Base-by-base conservation (phyloP, 2,113 vertebrate genomes). In the Mormyrus iriodes region DNA sequence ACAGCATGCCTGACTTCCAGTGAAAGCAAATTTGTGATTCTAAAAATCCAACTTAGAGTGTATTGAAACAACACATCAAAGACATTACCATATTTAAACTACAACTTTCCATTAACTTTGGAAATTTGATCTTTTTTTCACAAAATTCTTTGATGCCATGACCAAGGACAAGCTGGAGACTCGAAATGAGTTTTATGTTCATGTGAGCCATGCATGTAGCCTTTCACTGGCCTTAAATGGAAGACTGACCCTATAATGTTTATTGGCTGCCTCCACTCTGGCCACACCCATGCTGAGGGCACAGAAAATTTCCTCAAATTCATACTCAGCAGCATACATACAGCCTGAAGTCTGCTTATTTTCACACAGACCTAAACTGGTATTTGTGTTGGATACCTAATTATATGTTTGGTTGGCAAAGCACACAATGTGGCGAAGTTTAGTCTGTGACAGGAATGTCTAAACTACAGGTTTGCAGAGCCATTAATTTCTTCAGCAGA, bases 301-400 rank as follows among this genome's bases (percentile, higher is more conserved):
- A 31, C 48, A 69, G 27, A 52, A 90, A 17, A 88, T 13, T 24
- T 48, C 51, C 39, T 31, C 51, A 46, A 48, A 89, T 83, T 85
- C 27, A 83, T 53, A 88, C 46, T 82, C 79, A 61, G 49, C 91
- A 93, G 93, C 86, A 86, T 49, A 88, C 92, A 93, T 91, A 94
- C 92, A 89, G 88, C 90, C 93, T 90, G 87, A 93, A 92, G 92
- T 93, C 92, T 92, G 82, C 92, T 92, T 91, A 93, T 95, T 95
- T 94, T 95, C 95, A 94, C 94, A 95, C 95, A 95, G 93, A 92
- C 92, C 95, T 93, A 96, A 95, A 96, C 94, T 95, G 93, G 94
- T 95, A 96, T 96, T 96, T 96, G 94, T 93, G 94, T 90, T 90
- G 95, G 92, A 92, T 88, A 92, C 94, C 91, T 96, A 96, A 96